phyloP scores from a whole-genome alignment of 2,113 vertebrate genomes.

The Sinocyclocheilus maitianheensis region DNA sequence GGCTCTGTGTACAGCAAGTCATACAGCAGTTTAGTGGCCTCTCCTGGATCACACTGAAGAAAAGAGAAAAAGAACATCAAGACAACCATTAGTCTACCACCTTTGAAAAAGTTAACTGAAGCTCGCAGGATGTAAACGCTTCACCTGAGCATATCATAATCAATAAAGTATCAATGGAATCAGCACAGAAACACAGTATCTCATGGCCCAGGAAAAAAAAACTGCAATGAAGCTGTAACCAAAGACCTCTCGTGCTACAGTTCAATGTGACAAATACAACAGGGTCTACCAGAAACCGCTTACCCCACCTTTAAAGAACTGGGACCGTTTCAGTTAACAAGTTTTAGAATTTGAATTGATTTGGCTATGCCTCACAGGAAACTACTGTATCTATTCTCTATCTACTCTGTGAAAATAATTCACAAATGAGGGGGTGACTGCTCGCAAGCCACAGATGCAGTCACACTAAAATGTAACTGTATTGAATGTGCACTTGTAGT shows the following conservation, averaged over 20 bases:
- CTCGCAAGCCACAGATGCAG: not conserved
- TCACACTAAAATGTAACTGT: not conserved
- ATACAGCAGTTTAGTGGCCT: conserved; percentile 91
- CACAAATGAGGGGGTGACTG: conserved; percentile 24
- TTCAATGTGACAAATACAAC: conserved; percentile 14
- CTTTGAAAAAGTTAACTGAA: not conserved
- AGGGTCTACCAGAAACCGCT: too few relatives aligned
- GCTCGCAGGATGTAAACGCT: not conserved
- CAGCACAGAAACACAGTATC: not conserved
- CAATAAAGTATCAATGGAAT: not conserved
- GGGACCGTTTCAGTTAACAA: too few relatives aligned
- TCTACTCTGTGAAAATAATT: too few relatives aligned
- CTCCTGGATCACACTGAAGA: conserved; percentile 88
- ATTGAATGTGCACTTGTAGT: too few relatives aligned
- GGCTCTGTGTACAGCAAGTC: conserved; percentile 71
- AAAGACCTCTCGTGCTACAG: not conserved
- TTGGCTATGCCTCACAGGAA: too few relatives aligned
- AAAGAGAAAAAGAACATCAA: conserved; percentile 36
- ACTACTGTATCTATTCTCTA: too few relatives aligned
- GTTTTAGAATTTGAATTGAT: too few relatives aligned
- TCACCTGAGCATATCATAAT: not conserved
- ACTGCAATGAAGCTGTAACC: not conserved
- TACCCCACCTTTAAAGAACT: too few relatives aligned
- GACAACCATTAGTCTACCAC: not conserved
- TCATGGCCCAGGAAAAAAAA: not conserved